Percentiles rank a stretch among this genome's conserved stretches.
These are phyloP conservation scores for Alviniconcha marisindica DNA, from an alignment of 1,140 invertebrate species.

Conservation along the genomic window DNA sequence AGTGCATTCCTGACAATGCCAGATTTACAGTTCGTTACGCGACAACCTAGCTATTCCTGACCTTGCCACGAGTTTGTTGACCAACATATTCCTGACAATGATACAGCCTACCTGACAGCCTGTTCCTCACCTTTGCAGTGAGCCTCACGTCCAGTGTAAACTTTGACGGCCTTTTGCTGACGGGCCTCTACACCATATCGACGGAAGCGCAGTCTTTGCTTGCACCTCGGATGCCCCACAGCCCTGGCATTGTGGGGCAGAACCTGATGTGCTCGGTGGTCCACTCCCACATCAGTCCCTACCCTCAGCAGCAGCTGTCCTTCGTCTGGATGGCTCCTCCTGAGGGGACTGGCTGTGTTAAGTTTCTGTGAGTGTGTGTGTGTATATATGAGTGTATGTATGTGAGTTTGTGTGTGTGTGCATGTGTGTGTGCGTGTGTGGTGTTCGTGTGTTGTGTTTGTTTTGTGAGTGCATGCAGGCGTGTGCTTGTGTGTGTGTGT, in stretches of 20 bases:
- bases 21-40: no score
- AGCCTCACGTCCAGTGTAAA: slow-evolving; percentile 67
- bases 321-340: slow-evolving; percentile 77
- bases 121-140: slow-evolving; percentile 51
- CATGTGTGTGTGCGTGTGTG: no score
- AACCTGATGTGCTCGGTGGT: slow-evolving; percentile 75
- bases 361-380: slow-evolving; percentile 77
- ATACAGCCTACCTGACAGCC: neutral
- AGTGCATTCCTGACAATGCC: no score
- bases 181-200: slow-evolving; percentile 73
- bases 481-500: no score
- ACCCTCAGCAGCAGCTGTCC: slow-evolving; percentile 64
- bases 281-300: slow-evolving; percentile 68
- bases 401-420: no score
- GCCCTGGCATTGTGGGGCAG: slow-evolving; percentile 57
- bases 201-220: slow-evolving; percentile 47
- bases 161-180: slow-evolving; percentile 77
- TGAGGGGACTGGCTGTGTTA: slow-evolving; percentile 76
- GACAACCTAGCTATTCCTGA: no score
- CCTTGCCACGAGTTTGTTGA: no score
- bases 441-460: no score
- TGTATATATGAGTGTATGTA: no score
- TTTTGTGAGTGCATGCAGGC: no score
- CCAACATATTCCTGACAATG: no score
- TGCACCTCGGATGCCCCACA: slow-evolving; percentile 41